Evolutionary conservation across 23 tunicate genomes (phyloP), one percentile per base, ranked within the genome.

Genomic region (Trididemnum nubilum): DNA sequence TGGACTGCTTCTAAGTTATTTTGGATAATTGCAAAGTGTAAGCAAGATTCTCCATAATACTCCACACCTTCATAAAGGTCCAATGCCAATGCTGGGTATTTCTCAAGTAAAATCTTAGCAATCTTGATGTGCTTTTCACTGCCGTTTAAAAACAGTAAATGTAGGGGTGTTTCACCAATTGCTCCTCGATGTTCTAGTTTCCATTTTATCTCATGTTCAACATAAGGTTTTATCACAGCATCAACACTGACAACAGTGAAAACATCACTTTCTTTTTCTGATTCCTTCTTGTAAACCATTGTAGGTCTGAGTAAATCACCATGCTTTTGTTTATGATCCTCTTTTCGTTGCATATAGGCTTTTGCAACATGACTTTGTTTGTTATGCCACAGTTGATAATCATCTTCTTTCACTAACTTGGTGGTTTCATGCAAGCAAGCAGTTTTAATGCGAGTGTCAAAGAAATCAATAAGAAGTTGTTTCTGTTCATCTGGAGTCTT

Each of bases 161-260:
- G 98, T 33, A 93, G 15, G 2, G 98, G 89, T 2, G 98, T 93
- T 84, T 93, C 98, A 2, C 98, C 98, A 66, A 93, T 90, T 0
- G 92, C 94, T 15, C 98, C 98, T 29, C 98, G 70, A 12, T 80
- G 78, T 7, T 93, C 93, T 0, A 93, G 76, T 58, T 70, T 93
- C 98, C 98, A 93, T 51, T 72, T 80, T 24, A 81, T 49, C 23
- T 32, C 28, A 35, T 87, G 85, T 12, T 75, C 84, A 22, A 18
- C 5, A 65, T 49, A 93, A 0, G 81, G 85, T 1, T 61, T 50
- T 2, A 87, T 30, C 27, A 92, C 82, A 35, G 92, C 66, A 30
- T 82, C 92, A 0, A 92, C 26, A 50, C 77, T 82, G 0, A 51
- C 84, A 1, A 79, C 54, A 1, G 93, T 83, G 23, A 25, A 24